phyloP scores from a whole-genome alignment of 2,888 invertebrate species.

The Muscina levida region DNA sequence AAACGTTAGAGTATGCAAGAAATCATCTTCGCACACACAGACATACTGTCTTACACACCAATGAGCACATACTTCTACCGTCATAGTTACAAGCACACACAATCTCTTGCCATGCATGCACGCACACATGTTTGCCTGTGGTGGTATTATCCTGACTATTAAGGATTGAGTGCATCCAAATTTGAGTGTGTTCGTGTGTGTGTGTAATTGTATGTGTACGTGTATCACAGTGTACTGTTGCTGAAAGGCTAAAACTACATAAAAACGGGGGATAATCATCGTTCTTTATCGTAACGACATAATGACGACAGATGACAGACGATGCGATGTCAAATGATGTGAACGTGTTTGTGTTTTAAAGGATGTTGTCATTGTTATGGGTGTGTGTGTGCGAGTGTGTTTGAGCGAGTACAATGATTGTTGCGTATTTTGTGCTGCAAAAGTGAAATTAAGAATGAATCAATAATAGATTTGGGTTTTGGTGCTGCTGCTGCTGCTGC shows the following conservation, averaged over 20 bases:
- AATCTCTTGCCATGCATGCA: background rate
- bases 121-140: too few species aligned
- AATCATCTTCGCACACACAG: slow-evolving; percentile 30
- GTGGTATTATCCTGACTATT: slow-evolving; percentile 9
- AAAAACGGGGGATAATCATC: slow-evolving; percentile 29
- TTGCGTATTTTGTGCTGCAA: background rate
- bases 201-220: background rate
- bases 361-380: background rate
- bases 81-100: background rate
- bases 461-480: background rate
- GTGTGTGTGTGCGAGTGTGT: too few species aligned
- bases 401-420: too few species aligned
- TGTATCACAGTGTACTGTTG: slow-evolving; percentile 13
- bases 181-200: background rate
- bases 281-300: slow-evolving; percentile 9
- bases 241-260: slow-evolving; percentile 36
- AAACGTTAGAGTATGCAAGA: slow-evolving; percentile 10
- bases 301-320: slow-evolving; percentile 28
- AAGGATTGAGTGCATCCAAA: background rate
- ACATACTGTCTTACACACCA: slow-evolving; percentile 6
- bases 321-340: slow-evolving; percentile 8
- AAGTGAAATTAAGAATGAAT: slow-evolving; percentile 8
- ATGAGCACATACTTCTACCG: too few species aligned
- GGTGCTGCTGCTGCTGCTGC: too few species aligned
- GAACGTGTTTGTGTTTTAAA: background rate